Conservation (phyloP, 1,140 invertebrate species). For the Hylaeus volcanicus region DNA sequence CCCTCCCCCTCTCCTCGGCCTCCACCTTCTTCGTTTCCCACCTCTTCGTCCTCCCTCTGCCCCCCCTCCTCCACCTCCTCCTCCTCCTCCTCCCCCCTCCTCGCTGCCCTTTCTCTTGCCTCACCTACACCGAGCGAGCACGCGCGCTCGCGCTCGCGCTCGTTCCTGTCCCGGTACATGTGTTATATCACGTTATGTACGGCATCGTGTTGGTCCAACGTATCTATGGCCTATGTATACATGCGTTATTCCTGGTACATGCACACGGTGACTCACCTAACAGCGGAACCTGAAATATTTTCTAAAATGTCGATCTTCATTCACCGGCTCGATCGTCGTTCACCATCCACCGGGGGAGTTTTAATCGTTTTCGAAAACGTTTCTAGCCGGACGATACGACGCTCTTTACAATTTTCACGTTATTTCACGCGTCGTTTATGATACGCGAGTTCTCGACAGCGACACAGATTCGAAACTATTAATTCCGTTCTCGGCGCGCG, state of each 20-base stretch:
- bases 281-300: constrained; percentile 41
- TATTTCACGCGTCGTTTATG: too few species aligned
- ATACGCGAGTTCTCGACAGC: too few species aligned
- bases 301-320: constrained; percentile 24
- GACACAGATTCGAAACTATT: too few species aligned
- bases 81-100: background rate
- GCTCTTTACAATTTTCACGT: background rate
- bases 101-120: constrained; percentile 37
- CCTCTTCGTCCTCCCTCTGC: background rate
- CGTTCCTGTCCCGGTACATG: constrained; percentile 33
- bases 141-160: constrained; percentile 22
- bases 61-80: constrained; percentile 16
- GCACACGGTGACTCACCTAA: constrained; percentile 54
- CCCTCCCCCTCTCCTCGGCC: background rate
- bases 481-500: too few species aligned
- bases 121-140: constrained; percentile 22
- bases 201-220: constrained; percentile 58
- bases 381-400: background rate
- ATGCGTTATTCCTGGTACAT: constrained; percentile 60
- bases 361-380: background rate
- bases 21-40: background rate
- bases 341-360: background rate
- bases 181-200: constrained; percentile 68
- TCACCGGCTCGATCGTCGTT: too few species aligned
- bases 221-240: constrained; percentile 63